Evolutionary conservation across 2,113 vertebrate genomes (phyloP).

Genomic region (Elephantulus edwardii): DNA sequence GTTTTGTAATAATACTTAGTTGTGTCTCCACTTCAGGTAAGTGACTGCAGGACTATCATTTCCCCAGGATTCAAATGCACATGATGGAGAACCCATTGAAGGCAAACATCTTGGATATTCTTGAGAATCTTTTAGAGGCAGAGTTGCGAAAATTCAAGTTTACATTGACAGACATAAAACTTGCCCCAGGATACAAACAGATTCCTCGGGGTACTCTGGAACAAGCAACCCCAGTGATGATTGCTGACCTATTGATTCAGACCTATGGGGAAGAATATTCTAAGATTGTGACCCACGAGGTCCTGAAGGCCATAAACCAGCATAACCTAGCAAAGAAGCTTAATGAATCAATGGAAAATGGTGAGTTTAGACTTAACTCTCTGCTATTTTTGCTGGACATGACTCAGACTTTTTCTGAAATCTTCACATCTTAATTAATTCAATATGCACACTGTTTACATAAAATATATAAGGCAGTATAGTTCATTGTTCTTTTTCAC

Average conservation of each 20-base stretch:
- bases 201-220: neutral
- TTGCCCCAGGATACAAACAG: neutral
- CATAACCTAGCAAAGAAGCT: neutral
- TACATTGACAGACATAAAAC: slow-evolving; percentile 12
- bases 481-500: neutral
- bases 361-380: neutral
- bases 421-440: neutral
- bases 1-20: neutral
- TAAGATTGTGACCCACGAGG: slow-evolving; percentile 3
- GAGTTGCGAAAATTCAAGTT: slow-evolving; percentile 53
- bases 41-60: neutral
- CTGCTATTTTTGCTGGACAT: neutral
- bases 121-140: slow-evolving; percentile 33
- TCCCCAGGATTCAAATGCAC: neutral
- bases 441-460: neutral
- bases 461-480: neutral
- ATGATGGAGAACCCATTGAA: slow-evolving; percentile 19
- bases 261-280: slow-evolving; percentile 37
- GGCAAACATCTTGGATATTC: slow-evolving; percentile 9
- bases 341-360: neutral
- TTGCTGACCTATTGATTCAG: slow-evolving; percentile 28
- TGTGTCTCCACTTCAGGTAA: slow-evolving; percentile 1
- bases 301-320: slow-evolving; percentile 23
- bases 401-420: neutral
- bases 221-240: neutral